Conservation (phyloP, 2,797 vertebrate species). For the Peromyscus melanophrys region DNA sequence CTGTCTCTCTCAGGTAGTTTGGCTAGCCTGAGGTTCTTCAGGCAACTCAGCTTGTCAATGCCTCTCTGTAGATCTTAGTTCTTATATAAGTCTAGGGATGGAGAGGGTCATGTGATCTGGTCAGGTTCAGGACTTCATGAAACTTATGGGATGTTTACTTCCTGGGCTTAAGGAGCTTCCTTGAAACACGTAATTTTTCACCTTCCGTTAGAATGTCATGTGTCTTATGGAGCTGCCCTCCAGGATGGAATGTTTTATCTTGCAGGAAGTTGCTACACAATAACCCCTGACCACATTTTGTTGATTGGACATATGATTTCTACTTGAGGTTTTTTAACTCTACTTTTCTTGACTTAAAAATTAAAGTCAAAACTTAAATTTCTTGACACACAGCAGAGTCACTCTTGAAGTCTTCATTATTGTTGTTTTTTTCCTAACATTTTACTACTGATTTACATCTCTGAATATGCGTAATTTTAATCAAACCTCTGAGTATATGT, state of each 20-base stretch:
- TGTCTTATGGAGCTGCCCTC: too few relatives aligned
- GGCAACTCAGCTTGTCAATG: not conserved
- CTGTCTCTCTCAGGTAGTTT: not conserved
- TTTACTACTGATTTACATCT: not conserved
- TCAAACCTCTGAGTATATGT: not conserved
- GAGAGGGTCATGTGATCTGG: not conserved
- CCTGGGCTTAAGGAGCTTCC: not conserved
- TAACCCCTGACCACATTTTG: not conserved
- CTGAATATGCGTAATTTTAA: not conserved
- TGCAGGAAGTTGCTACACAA: not conserved
- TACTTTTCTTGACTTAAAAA: conserved; percentile 2
- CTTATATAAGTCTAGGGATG: not conserved
- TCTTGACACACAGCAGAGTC: not conserved
- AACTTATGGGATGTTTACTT: not conserved
- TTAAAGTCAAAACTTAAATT: not conserved
- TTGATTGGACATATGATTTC: not conserved
- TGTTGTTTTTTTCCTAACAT: not conserved
- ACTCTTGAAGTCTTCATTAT: too few relatives aligned
- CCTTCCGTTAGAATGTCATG: not conserved
- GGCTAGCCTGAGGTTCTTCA: not conserved
- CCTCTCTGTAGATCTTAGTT: not conserved
- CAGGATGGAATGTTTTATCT: not conserved
- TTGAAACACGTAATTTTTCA: not conserved
- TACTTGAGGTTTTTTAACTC: not conserved
- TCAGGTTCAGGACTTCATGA: not conserved